phyloP scores from a whole-genome alignment of 2,888 invertebrate species.

The Metalampra italica region DNA sequence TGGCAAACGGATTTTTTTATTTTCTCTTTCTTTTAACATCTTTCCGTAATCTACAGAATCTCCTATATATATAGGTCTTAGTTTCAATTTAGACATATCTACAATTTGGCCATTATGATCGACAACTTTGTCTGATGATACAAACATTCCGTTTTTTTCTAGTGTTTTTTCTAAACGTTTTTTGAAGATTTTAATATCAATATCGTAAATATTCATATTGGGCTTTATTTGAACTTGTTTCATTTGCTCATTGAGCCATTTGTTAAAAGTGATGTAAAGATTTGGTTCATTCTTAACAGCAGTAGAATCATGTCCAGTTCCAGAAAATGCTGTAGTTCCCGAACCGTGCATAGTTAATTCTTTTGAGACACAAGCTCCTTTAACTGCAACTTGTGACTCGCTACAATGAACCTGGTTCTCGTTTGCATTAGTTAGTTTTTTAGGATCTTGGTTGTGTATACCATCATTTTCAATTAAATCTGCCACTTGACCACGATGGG shows the following conservation, averaged over 20 bases:
- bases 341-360: too few relatives aligned
- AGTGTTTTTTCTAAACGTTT: constrained; percentile 32
- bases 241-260: constrained; percentile 40
- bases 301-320: neutral
- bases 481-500: too few relatives aligned
- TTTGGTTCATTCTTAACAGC: neutral
- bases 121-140: constrained; percentile 29
- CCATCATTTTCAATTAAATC: too few relatives aligned
- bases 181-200: constrained; percentile 28
- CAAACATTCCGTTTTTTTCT: constrained; percentile 29
- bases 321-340: too few relatives aligned
- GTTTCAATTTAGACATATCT: constrained; percentile 31
- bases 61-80: constrained; percentile 47
- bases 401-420: too few relatives aligned
- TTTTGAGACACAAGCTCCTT: too few relatives aligned
- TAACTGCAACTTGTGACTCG: too few relatives aligned
- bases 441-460: too few relatives aligned
- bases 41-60: constrained; percentile 27
- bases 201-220: neutral
- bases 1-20: constrained; percentile 17
- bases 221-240: constrained; percentile 16
- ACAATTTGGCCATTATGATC: constrained; percentile 32
- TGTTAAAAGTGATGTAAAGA: constrained; percentile 24
- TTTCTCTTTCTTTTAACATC: constrained; percentile 14
- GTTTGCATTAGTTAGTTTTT: too few relatives aligned